phyloP scores from a whole-genome alignment of 2,113 vertebrate species.

The Naja naja region DNA sequence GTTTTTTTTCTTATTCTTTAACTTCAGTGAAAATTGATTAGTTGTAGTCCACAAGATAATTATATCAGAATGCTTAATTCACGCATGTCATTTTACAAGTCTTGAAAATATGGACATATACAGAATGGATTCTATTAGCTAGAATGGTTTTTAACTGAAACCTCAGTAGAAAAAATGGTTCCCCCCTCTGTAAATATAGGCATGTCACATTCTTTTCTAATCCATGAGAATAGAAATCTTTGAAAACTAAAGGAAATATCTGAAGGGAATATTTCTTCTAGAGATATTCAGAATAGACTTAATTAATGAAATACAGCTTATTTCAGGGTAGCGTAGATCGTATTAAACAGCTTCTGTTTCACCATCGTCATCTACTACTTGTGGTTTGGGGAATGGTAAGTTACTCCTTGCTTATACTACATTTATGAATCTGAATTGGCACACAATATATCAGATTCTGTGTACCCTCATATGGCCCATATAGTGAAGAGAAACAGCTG shows the following conservation, averaged over 20 bases:
- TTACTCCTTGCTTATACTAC: conserved; percentile 30
- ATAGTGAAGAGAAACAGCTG: not conserved
- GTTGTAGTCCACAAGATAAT: not conserved
- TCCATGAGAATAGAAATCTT: not conserved
- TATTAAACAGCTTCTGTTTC: conserved; percentile 33
- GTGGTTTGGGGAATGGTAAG: conserved; percentile 40
- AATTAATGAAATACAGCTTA: conserved; percentile 48
- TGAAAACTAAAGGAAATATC: not conserved
- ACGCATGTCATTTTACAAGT: conserved; percentile 15
- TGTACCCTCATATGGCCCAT: not conserved
- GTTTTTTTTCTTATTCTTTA: conserved; percentile 30
- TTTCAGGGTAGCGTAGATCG: conserved; percentile 32
- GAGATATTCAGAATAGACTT: conserved; percentile 34
- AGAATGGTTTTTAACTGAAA: not conserved
- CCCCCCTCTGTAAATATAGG: not conserved
- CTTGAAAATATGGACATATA: not conserved
- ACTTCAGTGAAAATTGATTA: conserved; percentile 23
- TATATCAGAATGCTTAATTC: conserved; percentile 30
- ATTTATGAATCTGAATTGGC: conserved; percentile 32
- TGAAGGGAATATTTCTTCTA: not conserved
- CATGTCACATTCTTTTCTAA: not conserved
- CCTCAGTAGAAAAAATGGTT: not conserved
- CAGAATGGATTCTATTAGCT: not conserved
- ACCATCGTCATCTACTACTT: conserved; percentile 45
- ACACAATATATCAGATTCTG: not conserved